Evolutionary conservation across 1,140 invertebrate genomes (phyloP).

Genomic region (Dreissena rostriformis): DNA sequence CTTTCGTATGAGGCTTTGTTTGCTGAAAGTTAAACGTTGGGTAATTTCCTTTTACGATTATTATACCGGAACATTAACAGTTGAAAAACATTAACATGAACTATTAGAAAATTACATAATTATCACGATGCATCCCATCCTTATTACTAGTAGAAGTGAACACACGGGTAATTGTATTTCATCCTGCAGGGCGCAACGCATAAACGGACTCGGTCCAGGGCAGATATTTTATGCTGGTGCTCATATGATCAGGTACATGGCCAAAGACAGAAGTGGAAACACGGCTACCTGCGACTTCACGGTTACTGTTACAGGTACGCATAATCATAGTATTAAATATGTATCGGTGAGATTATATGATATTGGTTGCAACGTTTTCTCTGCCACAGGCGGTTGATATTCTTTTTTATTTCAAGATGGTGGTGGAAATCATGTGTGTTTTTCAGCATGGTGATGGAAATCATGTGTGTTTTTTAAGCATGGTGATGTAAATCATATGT

Average conservation of each 20-base stretch:
- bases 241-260: conserved; percentile 17
- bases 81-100: neutral
- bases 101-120: neutral
- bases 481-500: neutral
- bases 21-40: neutral
- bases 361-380: conserved; percentile 1
- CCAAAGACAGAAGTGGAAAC: conserved; percentile 28
- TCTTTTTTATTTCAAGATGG: neutral
- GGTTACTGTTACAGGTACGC: conserved; percentile 15
- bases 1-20: no score
- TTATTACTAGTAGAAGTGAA: neutral
- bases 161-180: neutral
- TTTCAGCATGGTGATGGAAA: neutral
- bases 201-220: conserved; percentile 8
- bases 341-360: neutral
- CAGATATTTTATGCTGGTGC: conserved; percentile 9
- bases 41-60: neutral
- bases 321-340: neutral
- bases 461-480: neutral
- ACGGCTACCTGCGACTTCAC: conserved; percentile 22
- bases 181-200: neutral
- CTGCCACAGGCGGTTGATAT: neutral
- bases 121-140: neutral
- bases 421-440: neutral
- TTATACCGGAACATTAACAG: neutral